Evolutionary conservation across 1,140 invertebrate genomes (phyloP).

Genomic region (Caerostris darwini): DNA sequence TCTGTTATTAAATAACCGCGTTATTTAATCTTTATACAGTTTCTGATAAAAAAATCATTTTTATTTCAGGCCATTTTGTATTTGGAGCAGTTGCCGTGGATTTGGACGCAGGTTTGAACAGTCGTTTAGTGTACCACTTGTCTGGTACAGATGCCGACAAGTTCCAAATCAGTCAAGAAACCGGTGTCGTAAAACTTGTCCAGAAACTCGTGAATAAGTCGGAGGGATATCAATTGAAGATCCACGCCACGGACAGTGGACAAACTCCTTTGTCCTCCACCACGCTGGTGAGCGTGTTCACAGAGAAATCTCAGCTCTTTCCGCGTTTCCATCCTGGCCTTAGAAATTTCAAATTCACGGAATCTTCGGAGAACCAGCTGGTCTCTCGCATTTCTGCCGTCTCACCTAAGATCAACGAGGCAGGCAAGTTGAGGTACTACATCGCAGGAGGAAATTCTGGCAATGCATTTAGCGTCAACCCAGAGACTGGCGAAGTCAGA

Average conservation of each 20-base stretch:
- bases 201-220: constrained; percentile 82
- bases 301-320: constrained; percentile 88
- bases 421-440: constrained; percentile 85
- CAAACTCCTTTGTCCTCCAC: constrained; percentile 82
- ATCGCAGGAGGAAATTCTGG: constrained; percentile 96
- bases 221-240: constrained; percentile 86
- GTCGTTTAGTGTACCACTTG: constrained; percentile 89
- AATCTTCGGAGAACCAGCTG: constrained; percentile 85
- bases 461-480: constrained; percentile 91
- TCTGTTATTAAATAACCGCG: too few relatives aligned
- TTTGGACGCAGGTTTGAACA: constrained; percentile 90
- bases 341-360: constrained; percentile 88
- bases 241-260: constrained; percentile 84
- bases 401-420: constrained; percentile 87
- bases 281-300: constrained; percentile 85
- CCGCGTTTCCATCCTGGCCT: constrained; percentile 87
- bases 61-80: constrained; percentile 87
- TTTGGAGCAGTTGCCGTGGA: constrained; percentile 93
- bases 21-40: too few relatives aligned
- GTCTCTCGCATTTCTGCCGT: constrained; percentile 82
- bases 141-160: constrained; percentile 89
- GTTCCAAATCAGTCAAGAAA: constrained; percentile 89
- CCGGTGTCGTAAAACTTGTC: constrained; percentile 89
- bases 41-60: not conserved
- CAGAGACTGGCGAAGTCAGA: constrained; percentile 89